Evolutionary conservation across 2,888 invertebrate genomes (phyloP), one percentile per base, ranked within the genome.

Genomic region (Tenthredo notha): DNA sequence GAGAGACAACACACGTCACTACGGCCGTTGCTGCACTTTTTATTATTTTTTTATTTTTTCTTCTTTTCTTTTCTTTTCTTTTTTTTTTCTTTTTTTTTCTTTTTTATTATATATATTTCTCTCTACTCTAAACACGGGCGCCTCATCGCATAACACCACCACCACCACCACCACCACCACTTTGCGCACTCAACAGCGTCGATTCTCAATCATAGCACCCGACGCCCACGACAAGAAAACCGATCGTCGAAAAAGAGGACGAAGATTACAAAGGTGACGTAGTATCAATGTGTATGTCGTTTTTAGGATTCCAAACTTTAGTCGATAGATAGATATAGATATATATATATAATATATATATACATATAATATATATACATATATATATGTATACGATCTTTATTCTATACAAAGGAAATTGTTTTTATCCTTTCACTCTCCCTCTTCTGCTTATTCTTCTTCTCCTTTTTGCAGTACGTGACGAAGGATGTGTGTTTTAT

Each of bases 381-480:
- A 43, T 43, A 43, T 43, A 21, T 47, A 43, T 12, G 12, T 15
- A 50, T 7, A 70, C 67, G 72, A 43, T 74, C 72, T 74, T 43
- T 75, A 54, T 77, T 80, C 29, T 25, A 50, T 80, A 80, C 80
- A 80, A 80, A 80, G 80, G 40, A 61, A 80, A 80, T 80, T 58
- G 58, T 80, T 80, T 50, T 80, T 80, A 21, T 61, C 61, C 61
- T 80, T 40, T 25, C 18, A 18, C 50, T 77, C 25, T 21, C 50
- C 54, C 29, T 37, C 40, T 80, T 80, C 40, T 61, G 5, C 40
- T 80, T 80, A 10, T 80, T 58, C 61, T 40, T 80, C 33, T 80
- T 61, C n/a, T 78, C 61, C 43, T 47, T 43, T 40, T n/a, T 37
- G 40, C 77, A 29, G 77, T 29, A 33, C 18, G 54, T 54, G 10